A percentile compares a stretch with the other conserved stretches of the same genome.
These are phyloP conservation scores for Pantherophis vulpinus DNA, from an alignment of 2,797 vertebrate species.

Conservation along the genomic window DNA sequence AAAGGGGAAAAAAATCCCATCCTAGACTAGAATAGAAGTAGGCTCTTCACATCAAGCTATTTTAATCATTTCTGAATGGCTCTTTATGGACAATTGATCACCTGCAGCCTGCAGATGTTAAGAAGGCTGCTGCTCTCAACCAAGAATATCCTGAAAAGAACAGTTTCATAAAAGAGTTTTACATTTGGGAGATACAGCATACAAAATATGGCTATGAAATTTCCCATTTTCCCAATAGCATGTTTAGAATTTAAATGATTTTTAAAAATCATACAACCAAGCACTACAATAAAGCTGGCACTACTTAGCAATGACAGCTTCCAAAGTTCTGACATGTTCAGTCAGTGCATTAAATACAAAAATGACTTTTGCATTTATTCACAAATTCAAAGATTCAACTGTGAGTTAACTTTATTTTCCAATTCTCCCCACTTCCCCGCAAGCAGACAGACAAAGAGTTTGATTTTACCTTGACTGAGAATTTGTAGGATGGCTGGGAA, in stretches of 20 bases:
- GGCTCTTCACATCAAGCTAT: slow-evolving; percentile 43
- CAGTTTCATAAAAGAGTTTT: too few relatives aligned
- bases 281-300: background rate
- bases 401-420: background rate
- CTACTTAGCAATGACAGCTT: background rate
- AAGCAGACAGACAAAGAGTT: background rate
- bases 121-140: background rate
- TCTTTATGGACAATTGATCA: slow-evolving; percentile 4
- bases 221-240: background rate
- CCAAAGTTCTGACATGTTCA: background rate
- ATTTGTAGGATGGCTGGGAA: background rate
- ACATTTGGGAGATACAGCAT: too few relatives aligned
- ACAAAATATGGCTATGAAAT: background rate
- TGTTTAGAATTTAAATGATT: background rate
- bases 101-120: slow-evolving; percentile 1
- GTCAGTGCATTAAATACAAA: background rate
- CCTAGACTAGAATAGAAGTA: background rate
- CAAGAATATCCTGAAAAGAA: background rate
- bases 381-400: background rate
- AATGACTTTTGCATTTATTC: background rate
- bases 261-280: background rate
- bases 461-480: background rate
- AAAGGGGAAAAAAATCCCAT: slow-evolving; percentile 54
- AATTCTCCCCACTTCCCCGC: too few relatives aligned
- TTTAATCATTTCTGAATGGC: slow-evolving; percentile 52